phyloP scores from a whole-genome alignment of 1,140 invertebrate species.

The Drosophila subobscura region DNA sequence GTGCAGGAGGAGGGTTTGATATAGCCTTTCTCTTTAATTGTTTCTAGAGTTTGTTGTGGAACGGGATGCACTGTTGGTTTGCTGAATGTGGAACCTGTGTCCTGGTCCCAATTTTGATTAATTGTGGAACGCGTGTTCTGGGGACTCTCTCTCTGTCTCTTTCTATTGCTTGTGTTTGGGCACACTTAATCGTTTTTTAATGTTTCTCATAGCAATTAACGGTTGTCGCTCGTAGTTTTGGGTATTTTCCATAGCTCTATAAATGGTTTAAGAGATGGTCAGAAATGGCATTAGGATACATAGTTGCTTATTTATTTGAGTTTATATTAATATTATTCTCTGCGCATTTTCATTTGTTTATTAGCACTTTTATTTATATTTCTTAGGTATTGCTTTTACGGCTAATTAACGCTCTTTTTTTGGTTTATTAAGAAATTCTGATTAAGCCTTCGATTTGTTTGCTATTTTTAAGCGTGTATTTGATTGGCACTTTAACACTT shows the following conservation, averaged over 20 bases:
- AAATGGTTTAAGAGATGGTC: conserved; percentile 8
- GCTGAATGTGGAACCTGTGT: background rate
- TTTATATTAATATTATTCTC: too few relatives aligned
- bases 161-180: conserved; percentile 11
- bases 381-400: conserved; percentile 9
- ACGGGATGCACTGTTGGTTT: conserved; percentile 4
- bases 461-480: conserved; percentile 28
- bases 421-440: conserved; percentile 2
- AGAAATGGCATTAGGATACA: conserved; percentile 1
- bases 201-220: conserved; percentile 42
- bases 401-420: conserved; percentile 27
- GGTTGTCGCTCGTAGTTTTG: conserved; percentile 24
- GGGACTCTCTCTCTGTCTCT: background rate
- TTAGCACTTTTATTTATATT: conserved; percentile 47
- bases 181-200: conserved; percentile 52
- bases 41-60: background rate
- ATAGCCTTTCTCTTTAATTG: background rate
- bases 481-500: conserved; percentile 17
- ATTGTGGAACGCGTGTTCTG: background rate
- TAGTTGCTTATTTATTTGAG: too few relatives aligned
- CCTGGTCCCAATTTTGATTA: background rate
- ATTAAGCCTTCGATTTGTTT: conserved; percentile 50
- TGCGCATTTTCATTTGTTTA: background rate
- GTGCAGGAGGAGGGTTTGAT: background rate
- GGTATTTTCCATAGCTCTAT: conserved; percentile 37